A percentile compares a stretch with the other conserved stretches of the same genome.
Conservation (phyloP, 1,140 invertebrate species). For the Drosophila insularis region DNA sequence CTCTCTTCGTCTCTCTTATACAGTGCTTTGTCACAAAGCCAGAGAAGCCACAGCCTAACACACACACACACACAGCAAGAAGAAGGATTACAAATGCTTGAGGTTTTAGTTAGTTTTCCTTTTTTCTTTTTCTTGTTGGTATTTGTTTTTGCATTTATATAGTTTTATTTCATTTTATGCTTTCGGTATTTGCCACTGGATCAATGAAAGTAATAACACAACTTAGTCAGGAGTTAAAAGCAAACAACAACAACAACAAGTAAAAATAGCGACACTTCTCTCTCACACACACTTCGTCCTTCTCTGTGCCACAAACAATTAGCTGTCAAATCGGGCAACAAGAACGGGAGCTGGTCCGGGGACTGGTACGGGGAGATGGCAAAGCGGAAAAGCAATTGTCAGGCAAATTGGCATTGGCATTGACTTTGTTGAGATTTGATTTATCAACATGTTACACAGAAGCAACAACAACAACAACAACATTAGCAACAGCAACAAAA, state of each 20-base stretch:
- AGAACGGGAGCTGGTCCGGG: slow-evolving; percentile 12
- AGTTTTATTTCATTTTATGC: slow-evolving; percentile 14
- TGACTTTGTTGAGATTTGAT: slow-evolving; percentile 76
- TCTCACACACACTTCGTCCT: no score
- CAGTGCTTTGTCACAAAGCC: slow-evolving; percentile 37
- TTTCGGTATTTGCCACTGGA: slow-evolving; percentile 31
- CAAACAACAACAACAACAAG: not conserved
- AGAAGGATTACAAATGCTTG: slow-evolving; percentile 53
- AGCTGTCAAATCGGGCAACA: slow-evolving; percentile 44
- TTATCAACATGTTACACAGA: slow-evolving; percentile 77
- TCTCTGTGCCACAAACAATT: slow-evolving; percentile 58
- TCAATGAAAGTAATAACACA: slow-evolving; percentile 24
- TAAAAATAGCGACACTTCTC: not conserved
- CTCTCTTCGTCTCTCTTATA: not conserved
- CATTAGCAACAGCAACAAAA: not conserved
- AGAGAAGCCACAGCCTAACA: slow-evolving; percentile 22
- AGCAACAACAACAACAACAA: slow-evolving; percentile 15
- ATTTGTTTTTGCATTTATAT: slow-evolving; percentile 6
- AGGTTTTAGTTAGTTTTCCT: slow-evolving; percentile 4
- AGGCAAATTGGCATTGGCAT: slow-evolving; percentile 78
- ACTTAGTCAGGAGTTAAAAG: slow-evolving; percentile 7
- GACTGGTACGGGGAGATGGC: not conserved
- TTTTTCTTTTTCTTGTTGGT: not conserved
- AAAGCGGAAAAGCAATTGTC: slow-evolving; percentile 64
- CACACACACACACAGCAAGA: slow-evolving; percentile 6